Base-by-base conservation (phyloP, 2,888 invertebrate genomes). In the Eudemis profundana region DNA sequence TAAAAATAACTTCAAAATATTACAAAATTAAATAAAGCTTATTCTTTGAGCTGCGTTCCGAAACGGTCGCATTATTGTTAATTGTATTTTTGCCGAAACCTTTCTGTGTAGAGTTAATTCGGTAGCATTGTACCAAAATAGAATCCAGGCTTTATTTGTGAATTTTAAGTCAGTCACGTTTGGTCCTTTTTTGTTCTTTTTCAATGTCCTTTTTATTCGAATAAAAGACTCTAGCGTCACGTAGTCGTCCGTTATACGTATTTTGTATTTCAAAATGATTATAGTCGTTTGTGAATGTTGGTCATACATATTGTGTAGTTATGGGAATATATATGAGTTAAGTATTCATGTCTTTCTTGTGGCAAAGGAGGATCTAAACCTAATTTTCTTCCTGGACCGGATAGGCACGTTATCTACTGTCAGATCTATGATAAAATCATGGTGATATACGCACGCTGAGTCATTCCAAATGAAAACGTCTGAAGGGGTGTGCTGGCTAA, bases 51-150 rank as follows among this genome's bases (percentile, higher is more conserved):
- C 15, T 40, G n/a, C 19, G 29, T 61, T 61, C 50, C 21, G 10
- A 56, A 42, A 42, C 36, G 47, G n/a, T 21, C 17, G 19, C 56
- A 57, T 64, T n/a, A n/a, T n/a, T 64, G 57, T 57, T 49, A 33
- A 50, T 50, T 57, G 36, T 59, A 57, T 46, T 40, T 62, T 38
- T 15, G 36, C 33, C 21, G 49, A 49, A 53, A 23, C 56, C 56
- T 23, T 40, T 19, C 38, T 21, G 36, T 21, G 42, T 44, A 17
- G 44, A 42, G 50, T 64, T 59, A 36, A 64, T 64, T 64, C 57
- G 44, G 44, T 44, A n/a, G 57, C 57, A 15, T 59, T 64, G 42
- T 33, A 19, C 23, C 36, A 15, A 57, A 57, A 51, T 59, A 59
- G 8, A 33, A 23, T 21, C 40, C 29, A 15, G 23, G 29, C 27